Evolutionary conservation across 2,797 vertebrate genomes (phyloP), one percentile per base, ranked within the genome.

Genomic region (Sebastes baramenuke): DNA sequence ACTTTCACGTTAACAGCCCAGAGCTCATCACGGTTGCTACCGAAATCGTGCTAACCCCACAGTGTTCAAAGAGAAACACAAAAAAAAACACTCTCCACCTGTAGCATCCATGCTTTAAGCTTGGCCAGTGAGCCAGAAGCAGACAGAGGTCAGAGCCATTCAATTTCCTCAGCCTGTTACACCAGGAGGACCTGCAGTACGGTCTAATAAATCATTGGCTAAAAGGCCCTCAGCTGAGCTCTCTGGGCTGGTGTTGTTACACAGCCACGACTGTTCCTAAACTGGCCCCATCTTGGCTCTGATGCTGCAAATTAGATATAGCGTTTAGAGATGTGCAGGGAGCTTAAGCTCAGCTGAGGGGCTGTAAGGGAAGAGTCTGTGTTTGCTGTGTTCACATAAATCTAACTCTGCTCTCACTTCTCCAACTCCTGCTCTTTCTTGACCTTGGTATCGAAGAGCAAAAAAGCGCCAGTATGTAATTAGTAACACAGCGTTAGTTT

Each of bases 181-280:
- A 80, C 80, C 60, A 49, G 62, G 66, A 84, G 84, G 69, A 88
- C 67, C 75, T 56, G 80, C 75, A 66, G 73, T 76, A 79, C 24
- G 30, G 83, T 86, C 82, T 76, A 87, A 90, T 93, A 91, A 89
- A 93, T 93, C 84, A 83, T 67, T 8, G 66, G 85, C 71, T 89
- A 84, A 90, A 80, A 84, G 87, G 75, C 81, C 67, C 66, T 81
- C 65, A 61, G 79, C 77, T 42, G 54, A 61, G 80, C 80, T 79
- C 78, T 79, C n/a, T 38, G 34, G 62, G 22, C 59, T 54, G 20
- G 42, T 77, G 81, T 62, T 76, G 82, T 81, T 90, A 62, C 65
- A 66, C 79, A 54, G 70, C 56, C 66, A 69, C 67, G 65, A 69
- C 82, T 66, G 80, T 75, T 85, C 68, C 82, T 82, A 59, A 74